A percentile compares a stretch with the other conserved stretches of the same genome.
These are phyloP conservation scores for Falco cherrug DNA, from an alignment of 2,797 vertebrate genomes.

Conservation along the genomic window DNA sequence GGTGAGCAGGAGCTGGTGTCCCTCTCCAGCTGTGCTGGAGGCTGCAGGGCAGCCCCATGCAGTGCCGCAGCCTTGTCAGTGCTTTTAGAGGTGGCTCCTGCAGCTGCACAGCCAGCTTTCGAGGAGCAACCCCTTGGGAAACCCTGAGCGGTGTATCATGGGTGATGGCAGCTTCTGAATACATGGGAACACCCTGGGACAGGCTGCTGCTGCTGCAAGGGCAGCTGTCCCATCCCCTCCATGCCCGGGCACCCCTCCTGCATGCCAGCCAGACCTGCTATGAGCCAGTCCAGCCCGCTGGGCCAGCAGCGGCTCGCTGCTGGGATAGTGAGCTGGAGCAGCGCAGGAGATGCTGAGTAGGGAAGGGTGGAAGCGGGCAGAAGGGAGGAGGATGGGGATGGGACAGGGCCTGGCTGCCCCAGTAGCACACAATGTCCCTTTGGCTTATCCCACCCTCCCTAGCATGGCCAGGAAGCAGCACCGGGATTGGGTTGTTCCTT, in stretches of 20 bases:
- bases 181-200: fast-evolving
- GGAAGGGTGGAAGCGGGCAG: not conserved
- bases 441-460: not conserved
- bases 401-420: fast-evolving
- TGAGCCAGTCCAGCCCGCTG: not conserved
- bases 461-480: not conserved
- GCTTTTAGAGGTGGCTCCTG: not conserved
- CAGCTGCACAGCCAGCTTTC: not conserved
- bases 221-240: not conserved
- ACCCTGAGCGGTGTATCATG: not conserved
- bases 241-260: not conserved
- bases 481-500: not conserved
- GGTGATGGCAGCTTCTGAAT: not conserved
- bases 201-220: not conserved
- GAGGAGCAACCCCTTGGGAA: not conserved
- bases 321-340: not conserved
- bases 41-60: fast-evolving
- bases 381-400: not conserved
- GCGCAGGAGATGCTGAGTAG: not conserved
- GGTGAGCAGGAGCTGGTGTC: not conserved
- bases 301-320: not conserved
- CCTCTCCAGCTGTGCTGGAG: fast-evolving
- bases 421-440: not conserved
- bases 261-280: not conserved
- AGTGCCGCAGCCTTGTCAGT: fast-evolving